These are phyloP conservation scores for Pyrrhosoma nymphula DNA, from an alignment of 2,888 invertebrate genomes.

Conservation along the genomic window DNA sequence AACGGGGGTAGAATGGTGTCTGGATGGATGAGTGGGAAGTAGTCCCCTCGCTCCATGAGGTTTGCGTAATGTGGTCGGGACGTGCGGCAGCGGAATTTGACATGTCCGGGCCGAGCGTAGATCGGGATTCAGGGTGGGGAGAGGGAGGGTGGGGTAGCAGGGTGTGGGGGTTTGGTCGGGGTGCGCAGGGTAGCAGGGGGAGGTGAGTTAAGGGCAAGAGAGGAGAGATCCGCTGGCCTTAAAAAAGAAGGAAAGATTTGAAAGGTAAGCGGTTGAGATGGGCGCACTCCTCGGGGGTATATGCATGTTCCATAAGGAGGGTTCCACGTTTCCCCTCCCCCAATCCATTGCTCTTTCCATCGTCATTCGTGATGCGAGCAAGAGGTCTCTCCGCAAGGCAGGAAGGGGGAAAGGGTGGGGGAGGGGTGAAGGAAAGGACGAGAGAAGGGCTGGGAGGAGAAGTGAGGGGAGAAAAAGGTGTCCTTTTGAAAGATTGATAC, in stretches of 20 bases:
- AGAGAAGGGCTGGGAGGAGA: background rate
- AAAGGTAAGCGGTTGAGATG: slow-evolving; percentile 58
- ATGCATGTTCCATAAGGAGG: background rate
- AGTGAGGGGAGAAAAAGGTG: background rate
- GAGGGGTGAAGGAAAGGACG: background rate
- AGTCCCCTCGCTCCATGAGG: no score
- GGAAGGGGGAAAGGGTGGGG: background rate
- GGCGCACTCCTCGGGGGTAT: slow-evolving; percentile 43
- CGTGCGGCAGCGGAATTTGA: background rate
- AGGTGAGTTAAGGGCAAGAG: background rate
- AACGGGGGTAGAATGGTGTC: no score
- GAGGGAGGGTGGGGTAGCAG: no score
- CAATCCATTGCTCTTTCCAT: background rate
- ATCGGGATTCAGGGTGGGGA: background rate
- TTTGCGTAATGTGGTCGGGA: no score
- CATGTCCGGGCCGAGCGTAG: background rate
- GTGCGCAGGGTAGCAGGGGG: background rate
- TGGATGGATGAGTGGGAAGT: no score
- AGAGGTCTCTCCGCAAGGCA: background rate
- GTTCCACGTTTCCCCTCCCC: background rate
- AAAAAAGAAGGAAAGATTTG: slow-evolving; percentile 65
- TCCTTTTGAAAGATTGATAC: slow-evolving; percentile 61
- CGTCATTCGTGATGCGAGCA: background rate
- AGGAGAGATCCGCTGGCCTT: background rate
- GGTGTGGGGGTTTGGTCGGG: background rate